Evolutionary conservation across 2,797 vertebrate species (phyloP).

Genomic region (Manis javanica): DNA sequence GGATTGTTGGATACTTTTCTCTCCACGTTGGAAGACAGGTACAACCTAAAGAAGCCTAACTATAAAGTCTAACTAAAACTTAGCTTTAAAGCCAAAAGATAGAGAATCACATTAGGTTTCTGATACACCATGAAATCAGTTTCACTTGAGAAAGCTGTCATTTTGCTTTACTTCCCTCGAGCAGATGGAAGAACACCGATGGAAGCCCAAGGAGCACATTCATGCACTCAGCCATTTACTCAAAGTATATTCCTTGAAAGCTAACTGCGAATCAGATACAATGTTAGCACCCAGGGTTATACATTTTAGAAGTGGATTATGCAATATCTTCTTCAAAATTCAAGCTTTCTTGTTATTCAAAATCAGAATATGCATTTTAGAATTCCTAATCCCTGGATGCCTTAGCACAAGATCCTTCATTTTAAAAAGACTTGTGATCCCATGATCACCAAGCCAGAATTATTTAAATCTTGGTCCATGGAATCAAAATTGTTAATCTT

Average conservation of each 20-base stretch:
- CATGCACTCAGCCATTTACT: neutral
- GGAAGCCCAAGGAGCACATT: neutral
- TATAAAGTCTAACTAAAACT: constrained; percentile 26
- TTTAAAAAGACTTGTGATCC: neutral
- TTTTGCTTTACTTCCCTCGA: neutral
- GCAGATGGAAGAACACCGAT: neutral
- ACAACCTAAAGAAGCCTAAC: constrained; percentile 12
- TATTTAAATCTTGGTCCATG: constrained; percentile 73
- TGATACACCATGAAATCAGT: constrained; percentile 46
- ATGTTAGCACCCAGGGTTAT: neutral
- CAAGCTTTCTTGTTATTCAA: neutral
- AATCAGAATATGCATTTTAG: constrained; percentile 25
- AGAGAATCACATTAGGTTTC: neutral
- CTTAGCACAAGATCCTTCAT: constrained; percentile 69
- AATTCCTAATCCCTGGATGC: constrained; percentile 54
- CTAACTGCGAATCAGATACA: neutral
- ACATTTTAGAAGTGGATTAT: neutral
- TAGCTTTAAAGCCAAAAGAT: neutral
- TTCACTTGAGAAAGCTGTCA: constrained; percentile 14
- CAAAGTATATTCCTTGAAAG: neutral
- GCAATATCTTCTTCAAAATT: neutral
- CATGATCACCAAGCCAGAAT: constrained; percentile 62
- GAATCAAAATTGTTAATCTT: constrained; percentile 76
- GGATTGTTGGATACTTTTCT: neutral
- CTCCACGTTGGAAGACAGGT: neutral